These are phyloP conservation scores for Nymphicus hollandicus DNA, from an alignment of 2,113 vertebrate genomes.

Conservation along the genomic window DNA sequence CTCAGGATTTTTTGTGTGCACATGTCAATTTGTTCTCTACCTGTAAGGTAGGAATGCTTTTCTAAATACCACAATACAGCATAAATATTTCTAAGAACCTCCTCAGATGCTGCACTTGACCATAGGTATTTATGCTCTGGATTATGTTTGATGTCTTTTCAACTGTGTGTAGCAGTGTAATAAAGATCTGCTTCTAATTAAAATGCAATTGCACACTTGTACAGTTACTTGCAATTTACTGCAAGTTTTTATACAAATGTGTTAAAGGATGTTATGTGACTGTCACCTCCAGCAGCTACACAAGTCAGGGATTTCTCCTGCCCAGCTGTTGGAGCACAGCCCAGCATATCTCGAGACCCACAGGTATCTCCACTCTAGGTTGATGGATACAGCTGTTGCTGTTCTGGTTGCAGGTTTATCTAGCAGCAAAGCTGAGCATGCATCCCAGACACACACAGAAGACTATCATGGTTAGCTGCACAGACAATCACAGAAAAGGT, in stretches of 20 bases:
- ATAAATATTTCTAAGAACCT: background rate
- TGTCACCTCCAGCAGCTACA: background rate
- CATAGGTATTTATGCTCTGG: background rate
- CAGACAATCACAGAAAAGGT: background rate
- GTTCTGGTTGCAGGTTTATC: background rate
- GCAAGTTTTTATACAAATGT: background rate
- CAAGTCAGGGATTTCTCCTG: background rate
- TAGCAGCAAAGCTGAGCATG: background rate
- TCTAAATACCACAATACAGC: background rate
- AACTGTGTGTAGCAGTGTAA: background rate
- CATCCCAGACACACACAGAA: background rate
- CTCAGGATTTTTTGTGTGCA: background rate
- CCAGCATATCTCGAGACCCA: background rate
- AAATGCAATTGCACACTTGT: background rate
- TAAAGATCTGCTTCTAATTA: background rate
- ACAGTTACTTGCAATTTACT: background rate
- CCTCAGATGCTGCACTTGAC: background rate
- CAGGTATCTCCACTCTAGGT: background rate
- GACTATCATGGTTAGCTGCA: background rate
- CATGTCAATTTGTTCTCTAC: background rate
- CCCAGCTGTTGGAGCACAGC: background rate
- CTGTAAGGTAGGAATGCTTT: background rate
- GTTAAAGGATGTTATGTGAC: background rate
- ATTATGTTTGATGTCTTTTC: background rate
- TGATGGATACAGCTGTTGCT: background rate